A percentile compares a stretch with the other conserved stretches of the same genome.
These are phyloP conservation scores for Thamnophis sirtalis DNA, from an alignment of 2,113 vertebrate genomes.

Conservation along the genomic window DNA sequence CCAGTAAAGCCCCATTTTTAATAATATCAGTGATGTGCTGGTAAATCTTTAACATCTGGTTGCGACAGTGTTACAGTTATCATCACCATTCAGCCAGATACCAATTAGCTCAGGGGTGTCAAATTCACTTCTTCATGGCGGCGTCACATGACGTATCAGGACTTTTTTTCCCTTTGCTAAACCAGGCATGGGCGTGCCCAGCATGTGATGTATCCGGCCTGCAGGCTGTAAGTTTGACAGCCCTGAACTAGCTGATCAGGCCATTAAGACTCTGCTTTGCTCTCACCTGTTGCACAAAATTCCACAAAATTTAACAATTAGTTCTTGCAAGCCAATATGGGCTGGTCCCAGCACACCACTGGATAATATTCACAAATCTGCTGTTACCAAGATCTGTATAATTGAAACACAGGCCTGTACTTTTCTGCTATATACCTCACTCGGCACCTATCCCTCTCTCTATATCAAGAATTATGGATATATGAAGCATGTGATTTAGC, in stretches of 20 bases:
- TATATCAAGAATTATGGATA: not conserved
- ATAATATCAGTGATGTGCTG: not conserved
- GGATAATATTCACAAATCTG: not conserved
- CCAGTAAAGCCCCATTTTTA: not conserved
- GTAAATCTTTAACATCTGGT: not conserved
- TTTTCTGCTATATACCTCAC: not conserved
- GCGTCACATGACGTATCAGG: too few species aligned
- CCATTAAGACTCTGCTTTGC: not conserved
- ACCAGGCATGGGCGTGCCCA: too few species aligned
- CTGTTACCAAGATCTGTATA: not conserved
- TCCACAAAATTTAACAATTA: not conserved
- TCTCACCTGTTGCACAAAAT: not conserved
- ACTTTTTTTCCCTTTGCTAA: too few species aligned
- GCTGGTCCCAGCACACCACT: not conserved
- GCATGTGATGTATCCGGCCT: too few species aligned
- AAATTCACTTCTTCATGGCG: too few species aligned
- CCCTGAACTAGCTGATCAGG: not conserved
- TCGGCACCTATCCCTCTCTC: not conserved
- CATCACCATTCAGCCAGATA: not conserved
- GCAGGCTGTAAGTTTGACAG: too few species aligned
- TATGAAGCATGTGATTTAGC: not conserved
- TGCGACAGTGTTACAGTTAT: not conserved
- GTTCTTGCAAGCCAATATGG: not conserved
- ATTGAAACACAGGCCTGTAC: not conserved
- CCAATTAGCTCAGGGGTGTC: not conserved